These are phyloP conservation scores for Trissoscelio sp. DNA, from an alignment of 2,888 invertebrate species.

Conservation along the genomic window DNA sequence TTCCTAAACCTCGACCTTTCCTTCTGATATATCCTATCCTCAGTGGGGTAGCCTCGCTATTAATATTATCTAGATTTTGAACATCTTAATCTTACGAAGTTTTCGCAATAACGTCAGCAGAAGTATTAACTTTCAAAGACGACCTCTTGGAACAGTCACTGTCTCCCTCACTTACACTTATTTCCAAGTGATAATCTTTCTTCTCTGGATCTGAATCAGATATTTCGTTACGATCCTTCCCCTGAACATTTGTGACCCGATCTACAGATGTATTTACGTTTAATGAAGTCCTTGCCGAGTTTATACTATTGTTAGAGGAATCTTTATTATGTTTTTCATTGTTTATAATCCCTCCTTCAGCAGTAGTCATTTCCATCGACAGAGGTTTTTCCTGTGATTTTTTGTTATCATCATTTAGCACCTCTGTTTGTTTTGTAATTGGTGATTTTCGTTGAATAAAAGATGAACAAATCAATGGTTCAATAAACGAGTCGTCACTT, in stretches of 20 bases:
- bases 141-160: conserved; percentile 8
- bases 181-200: neutral
- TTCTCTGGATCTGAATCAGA: conserved; percentile 2
- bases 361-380: conserved; percentile 70
- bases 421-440: neutral
- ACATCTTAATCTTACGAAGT: neutral
- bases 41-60: neutral
- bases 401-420: neutral
- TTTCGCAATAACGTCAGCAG: conserved; percentile 29
- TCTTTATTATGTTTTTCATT: neutral
- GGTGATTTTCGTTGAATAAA: conserved; percentile 13
- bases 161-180: conserved; percentile 28
- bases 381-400: conserved; percentile 27
- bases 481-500: neutral
- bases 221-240: neutral
- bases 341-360: conserved; percentile 38
- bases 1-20: neutral
- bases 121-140: conserved; percentile 69
- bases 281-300: conserved; percentile 72
- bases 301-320: conserved; percentile 60
- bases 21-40: neutral
- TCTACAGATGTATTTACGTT: conserved; percentile 77
- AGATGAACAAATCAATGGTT: conserved; percentile 31
- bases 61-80: neutral
- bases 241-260: neutral